Base-by-base conservation (phyloP, 2,888 invertebrate genomes). In the Nephrocerus scutellatus region DNA sequence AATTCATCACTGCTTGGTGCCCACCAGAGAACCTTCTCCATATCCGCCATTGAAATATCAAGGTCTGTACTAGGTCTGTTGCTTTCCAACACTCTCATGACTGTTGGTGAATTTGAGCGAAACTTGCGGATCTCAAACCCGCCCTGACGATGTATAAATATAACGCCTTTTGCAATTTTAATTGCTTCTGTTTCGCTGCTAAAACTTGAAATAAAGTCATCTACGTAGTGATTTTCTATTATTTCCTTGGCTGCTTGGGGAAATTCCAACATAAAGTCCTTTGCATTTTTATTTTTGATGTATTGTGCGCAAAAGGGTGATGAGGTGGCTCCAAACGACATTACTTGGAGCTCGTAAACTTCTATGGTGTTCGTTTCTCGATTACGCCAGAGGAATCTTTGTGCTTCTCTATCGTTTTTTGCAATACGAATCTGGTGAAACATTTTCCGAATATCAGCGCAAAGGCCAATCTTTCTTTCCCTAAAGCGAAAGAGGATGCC, bases 401-500 rank as follows among this genome's bases (percentile, higher is more conserved):
- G 53, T 1, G 55, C 54, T 16, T 56, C 40, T 38, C 54, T 50
- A 36, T 60, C 59, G 26, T 53, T 47, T 10, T 43, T 7, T 5
- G 44, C 31, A 8, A 62, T 51, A 16, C 41, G 41, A 8, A 57
- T 36, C 7, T 54, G 36, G 9, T 56, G 46, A 20, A 55, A 59
- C 55, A 57, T 57, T 47, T 48, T 51, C 36, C 30, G 43, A 2
- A 59, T 52, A 38, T 59, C 57, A 2, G 49, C 58, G 18, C 47
- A 46, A n/a, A 66, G 47, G 2, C 57, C 63, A 7, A 62, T 43
- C 29, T 39, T 46, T 12, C 54, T 44, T 44, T 59, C 54, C 24
- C 65, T 39, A 39, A 67, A 68, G 2, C 59, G 54, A 39, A 62
- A 50, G 26, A 66, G 37, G 1, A 66, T 56, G 3, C 62, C 60